Percentiles rank a stretch among this genome's conserved stretches.
Evolutionary conservation across 1,140 invertebrate species (phyloP).

Genomic region (Trichonephila inaurata): DNA sequence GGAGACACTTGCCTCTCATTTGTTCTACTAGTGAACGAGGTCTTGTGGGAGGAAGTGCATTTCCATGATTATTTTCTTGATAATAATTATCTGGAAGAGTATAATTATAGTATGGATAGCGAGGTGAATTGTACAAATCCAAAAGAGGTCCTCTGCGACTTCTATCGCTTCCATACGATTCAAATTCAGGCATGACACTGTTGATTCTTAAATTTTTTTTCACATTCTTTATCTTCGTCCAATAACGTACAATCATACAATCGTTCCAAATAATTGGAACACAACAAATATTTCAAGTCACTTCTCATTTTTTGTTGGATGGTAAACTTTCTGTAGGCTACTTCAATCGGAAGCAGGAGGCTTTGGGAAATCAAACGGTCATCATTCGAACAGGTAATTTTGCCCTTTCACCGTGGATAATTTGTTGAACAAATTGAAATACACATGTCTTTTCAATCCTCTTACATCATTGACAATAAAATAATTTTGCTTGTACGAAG

Average conservation of each 20-base stretch:
- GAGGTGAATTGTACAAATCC: too few relatives aligned
- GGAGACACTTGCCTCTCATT: too few relatives aligned
- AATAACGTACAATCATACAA: too few relatives aligned
- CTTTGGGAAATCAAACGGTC: background rate
- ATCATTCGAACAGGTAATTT: background rate
- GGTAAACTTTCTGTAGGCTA: background rate
- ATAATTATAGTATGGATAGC: too few relatives aligned
- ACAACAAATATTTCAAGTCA: conserved; percentile 18
- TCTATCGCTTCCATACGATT: background rate
- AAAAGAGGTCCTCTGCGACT: too few relatives aligned
- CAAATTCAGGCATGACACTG: background rate
- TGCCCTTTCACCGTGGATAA: background rate
- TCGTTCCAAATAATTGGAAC: background rate
- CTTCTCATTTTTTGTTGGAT: background rate
- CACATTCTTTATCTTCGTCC: background rate
- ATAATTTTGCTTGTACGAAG: background rate
- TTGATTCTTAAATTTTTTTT: background rate
- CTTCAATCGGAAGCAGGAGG: background rate
- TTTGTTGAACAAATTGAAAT: background rate
- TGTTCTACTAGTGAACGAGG: too few relatives aligned
- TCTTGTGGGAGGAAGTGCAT: too few relatives aligned
- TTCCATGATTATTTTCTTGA: background rate
- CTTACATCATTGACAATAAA: conserved; percentile 16
- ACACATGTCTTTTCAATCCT: background rate
- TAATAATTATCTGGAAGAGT: too few relatives aligned